Evolutionary conservation across 2,888 invertebrate genomes (phyloP).

Genomic region (Sesia bembeciformis): DNA sequence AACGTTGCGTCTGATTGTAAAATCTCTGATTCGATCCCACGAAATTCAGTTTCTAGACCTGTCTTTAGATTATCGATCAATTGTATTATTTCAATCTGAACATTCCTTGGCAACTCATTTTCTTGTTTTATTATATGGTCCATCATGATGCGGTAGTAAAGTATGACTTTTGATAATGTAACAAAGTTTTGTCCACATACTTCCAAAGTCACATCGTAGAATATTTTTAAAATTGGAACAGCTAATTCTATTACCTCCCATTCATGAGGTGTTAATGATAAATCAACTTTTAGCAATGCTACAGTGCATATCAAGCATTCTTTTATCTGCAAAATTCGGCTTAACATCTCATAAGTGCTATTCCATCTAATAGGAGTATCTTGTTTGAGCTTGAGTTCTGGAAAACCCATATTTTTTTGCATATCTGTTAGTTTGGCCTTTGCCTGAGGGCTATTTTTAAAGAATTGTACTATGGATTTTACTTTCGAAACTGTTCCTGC

Average conservation of each 20-base stretch:
- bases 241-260: conserved; percentile 8
- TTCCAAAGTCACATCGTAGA: conserved; percentile 14
- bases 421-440: conserved; percentile 1
- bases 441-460: conserved; percentile 7
- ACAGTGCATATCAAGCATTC: conserved; percentile 2
- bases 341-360: conserved; percentile 3
- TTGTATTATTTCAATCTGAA: neutral
- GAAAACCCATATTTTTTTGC: conserved; percentile 1
- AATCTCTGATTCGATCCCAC: neutral
- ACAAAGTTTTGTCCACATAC: neutral
- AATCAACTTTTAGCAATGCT: conserved; percentile 6
- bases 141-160: neutral
- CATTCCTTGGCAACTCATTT: neutral
- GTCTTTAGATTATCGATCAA: neutral
- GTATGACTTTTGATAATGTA: neutral
- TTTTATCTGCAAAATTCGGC: neutral
- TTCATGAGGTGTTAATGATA: conserved; percentile 6
- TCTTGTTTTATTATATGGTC: neutral
- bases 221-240: conserved; percentile 7
- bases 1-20: conserved; percentile 1
- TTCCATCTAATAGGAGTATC: conserved; percentile 3
- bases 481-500: conserved; percentile 14
- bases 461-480: conserved; percentile 9
- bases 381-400: conserved; percentile 3
- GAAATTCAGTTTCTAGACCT: neutral